Percentiles rank a stretch among this genome's conserved stretches.
Conservation (phyloP, 2,888 invertebrate species). For the Polyploca ridens region DNA sequence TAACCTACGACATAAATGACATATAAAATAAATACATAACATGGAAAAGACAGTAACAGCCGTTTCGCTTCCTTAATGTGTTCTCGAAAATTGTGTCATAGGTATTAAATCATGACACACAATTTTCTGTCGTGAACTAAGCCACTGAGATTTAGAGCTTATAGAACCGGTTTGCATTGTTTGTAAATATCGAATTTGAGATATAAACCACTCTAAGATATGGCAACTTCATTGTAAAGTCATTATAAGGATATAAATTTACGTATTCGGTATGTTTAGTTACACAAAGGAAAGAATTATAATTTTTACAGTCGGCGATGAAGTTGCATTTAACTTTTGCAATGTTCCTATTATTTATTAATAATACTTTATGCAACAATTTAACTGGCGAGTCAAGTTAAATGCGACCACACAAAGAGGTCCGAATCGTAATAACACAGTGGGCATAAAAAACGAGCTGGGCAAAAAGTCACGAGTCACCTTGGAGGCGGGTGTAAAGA, state of each 20-base stretch:
- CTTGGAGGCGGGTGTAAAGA: constrained; percentile 76
- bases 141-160: background rate
- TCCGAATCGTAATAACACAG: constrained; percentile 64
- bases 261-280: background rate
- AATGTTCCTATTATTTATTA: background rate
- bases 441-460: constrained; percentile 64
- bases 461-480: constrained; percentile 78
- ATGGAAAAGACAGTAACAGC: background rate
- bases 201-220: background rate
- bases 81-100: background rate
- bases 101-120: constrained; percentile 2
- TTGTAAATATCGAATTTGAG: constrained; percentile 9
- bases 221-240: background rate
- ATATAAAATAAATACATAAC: background rate
- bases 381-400: background rate
- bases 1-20: background rate
- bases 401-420: constrained; percentile 65
- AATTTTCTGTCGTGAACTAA: background rate
- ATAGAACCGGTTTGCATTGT: constrained; percentile 2
- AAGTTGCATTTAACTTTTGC: background rate
- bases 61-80: background rate
- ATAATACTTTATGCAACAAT: background rate
- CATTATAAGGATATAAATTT: background rate
- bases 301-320: background rate
- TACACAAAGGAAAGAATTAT: background rate